Conservation (phyloP, 1,140 invertebrate species). For the Drosophila dunni region DNA sequence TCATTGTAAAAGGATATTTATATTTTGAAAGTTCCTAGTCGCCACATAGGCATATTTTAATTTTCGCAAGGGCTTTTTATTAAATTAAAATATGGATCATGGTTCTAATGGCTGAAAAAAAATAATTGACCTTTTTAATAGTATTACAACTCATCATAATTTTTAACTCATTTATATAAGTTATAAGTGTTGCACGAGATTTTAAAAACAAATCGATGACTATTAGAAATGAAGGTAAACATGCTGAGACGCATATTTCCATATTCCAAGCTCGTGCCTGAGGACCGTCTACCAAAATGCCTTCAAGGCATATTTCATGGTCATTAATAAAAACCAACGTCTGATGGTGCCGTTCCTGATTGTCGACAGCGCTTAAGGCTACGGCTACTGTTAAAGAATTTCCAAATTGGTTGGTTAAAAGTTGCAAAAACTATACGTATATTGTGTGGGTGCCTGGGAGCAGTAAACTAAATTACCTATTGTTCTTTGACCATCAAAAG, state of each 20-base stretch:
- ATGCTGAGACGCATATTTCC: constrained; percentile 1
- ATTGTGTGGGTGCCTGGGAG: constrained; percentile 69
- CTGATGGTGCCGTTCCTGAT: constrained; percentile 13
- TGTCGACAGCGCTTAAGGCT: background rate
- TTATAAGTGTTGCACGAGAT: too few species aligned
- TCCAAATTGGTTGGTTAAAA: constrained; percentile 27
- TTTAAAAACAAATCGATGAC: too few species aligned
- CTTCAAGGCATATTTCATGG: constrained; percentile 77
- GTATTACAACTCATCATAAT: too few species aligned
- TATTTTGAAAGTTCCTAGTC: too few species aligned
- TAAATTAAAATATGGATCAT: too few species aligned
- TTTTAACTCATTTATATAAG: too few species aligned
- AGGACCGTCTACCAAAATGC: constrained; percentile 61
- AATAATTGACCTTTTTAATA: too few species aligned
- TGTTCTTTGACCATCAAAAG: constrained; percentile 6
- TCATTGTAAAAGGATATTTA: background rate
- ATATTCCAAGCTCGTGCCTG: constrained; percentile 50
- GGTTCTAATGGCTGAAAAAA: too few species aligned
- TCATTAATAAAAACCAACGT: constrained; percentile 64
- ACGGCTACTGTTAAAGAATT: constrained; percentile 49
- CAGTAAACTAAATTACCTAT: constrained; percentile 27
- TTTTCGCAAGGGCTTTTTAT: too few species aligned
- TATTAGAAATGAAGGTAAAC: too few species aligned
- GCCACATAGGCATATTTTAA: too few species aligned
- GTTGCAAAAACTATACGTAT: constrained; percentile 56